Conservation (phyloP, 2,888 invertebrate genomes). For the Galeruca laticollis region DNA sequence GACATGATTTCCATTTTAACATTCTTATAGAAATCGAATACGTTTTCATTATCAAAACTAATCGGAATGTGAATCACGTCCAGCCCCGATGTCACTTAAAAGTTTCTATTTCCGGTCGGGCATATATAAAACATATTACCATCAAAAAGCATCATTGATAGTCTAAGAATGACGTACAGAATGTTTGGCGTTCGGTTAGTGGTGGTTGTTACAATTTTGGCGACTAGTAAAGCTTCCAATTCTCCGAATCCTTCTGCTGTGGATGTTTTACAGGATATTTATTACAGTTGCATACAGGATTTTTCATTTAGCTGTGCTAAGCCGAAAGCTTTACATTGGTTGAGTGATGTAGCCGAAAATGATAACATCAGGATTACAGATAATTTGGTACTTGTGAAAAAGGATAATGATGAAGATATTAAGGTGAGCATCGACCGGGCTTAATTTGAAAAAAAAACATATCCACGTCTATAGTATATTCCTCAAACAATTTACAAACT, state of each 20-base stretch:
- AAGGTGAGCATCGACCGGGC: constrained; percentile 42
- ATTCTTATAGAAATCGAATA: constrained; percentile 41
- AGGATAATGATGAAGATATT: constrained; percentile 64
- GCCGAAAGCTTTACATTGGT: constrained; percentile 82
- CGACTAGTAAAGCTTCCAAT: constrained; percentile 50
- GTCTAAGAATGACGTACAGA: constrained; percentile 40
- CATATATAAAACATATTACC: constrained; percentile 59
- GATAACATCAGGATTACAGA: constrained; percentile 81
- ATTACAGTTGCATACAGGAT: constrained; percentile 76
- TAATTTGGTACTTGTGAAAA: constrained; percentile 80
- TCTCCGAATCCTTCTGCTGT: constrained; percentile 68
- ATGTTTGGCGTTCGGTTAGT: constrained; percentile 55
- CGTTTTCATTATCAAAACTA: constrained; percentile 60
- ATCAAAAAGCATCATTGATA: constrained; percentile 41
- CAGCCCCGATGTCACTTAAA: constrained; percentile 62
- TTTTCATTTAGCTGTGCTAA: constrained; percentile 81
- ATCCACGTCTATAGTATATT: background rate
- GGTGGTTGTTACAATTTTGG: constrained; percentile 47
- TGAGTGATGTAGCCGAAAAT: constrained; percentile 75
- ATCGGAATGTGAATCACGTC: constrained; percentile 58
- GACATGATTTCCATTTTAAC: constrained; percentile 20
- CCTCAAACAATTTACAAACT: too few species aligned
- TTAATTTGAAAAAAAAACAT: background rate
- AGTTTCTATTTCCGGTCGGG: constrained; percentile 65
- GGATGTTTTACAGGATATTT: constrained; percentile 75